Conservation (phyloP, 2,888 invertebrate genomes). For the Macrosiphum euphorbiae region DNA sequence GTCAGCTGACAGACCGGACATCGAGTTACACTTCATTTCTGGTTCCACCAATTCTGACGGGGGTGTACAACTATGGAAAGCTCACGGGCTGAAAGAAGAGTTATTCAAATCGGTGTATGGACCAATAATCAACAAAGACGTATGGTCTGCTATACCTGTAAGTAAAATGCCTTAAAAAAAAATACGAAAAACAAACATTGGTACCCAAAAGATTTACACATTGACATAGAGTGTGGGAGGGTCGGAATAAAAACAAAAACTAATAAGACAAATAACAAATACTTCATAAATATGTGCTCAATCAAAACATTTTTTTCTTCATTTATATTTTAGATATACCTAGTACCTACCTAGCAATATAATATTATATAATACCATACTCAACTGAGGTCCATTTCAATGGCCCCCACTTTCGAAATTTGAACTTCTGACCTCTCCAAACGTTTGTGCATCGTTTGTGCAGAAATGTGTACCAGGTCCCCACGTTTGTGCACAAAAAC, state of each 20-base stretch:
- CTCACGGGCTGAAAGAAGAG: slow-evolving; percentile 81
- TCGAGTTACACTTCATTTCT: slow-evolving; percentile 90
- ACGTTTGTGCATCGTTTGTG: too few relatives aligned
- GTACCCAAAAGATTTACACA: background rate
- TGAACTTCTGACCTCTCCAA: too few relatives aligned
- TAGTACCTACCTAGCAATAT: background rate
- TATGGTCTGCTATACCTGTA: slow-evolving; percentile 87
- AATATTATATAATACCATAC: background rate
- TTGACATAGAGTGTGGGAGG: background rate
- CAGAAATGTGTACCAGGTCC: too few relatives aligned
- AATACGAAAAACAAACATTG: background rate
- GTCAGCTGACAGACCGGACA: slow-evolving; percentile 87
- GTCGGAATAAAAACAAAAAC: background rate
- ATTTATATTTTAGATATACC: background rate
- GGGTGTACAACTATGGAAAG: slow-evolving; percentile 84
- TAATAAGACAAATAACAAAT: background rate
- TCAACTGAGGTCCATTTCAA: too few relatives aligned
- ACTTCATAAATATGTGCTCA: background rate
- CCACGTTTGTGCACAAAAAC: too few relatives aligned
- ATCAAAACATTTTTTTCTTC: background rate
- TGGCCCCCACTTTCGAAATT: too few relatives aligned
- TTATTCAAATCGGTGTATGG: slow-evolving; percentile 83
- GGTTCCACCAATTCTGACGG: slow-evolving; percentile 90
- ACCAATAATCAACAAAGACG: slow-evolving; percentile 82
- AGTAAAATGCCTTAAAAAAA: background rate